Base-by-base conservation (phyloP, 2,888 invertebrate species). In the Apomyelois bistriatella region DNA sequence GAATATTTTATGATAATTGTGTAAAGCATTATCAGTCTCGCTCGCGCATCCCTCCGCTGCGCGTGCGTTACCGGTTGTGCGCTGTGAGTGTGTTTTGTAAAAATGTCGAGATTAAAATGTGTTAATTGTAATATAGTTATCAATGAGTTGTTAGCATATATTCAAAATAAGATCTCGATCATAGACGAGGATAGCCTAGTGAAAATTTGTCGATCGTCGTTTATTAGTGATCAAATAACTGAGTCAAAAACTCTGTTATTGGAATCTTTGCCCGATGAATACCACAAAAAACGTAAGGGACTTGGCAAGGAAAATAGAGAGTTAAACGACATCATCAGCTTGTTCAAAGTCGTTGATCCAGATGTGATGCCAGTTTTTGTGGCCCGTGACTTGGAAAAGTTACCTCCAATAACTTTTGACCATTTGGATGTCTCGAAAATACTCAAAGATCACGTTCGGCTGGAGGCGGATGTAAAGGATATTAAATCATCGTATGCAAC, bases 331-430 rank as follows among this genome's bases (percentile, higher is more conserved):
- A 61, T 64, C 7, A 56, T 64, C 1, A 46, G 16, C n/a, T 10
- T 60, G 1, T 53, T 60, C 32, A 61, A 60, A 48, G 28, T 9
- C 7, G 41, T 56, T 12, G 55, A 64, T 22, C 59, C 61, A 6
- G 57, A 62, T 35, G 9, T 51, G 16, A 50, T 60, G 13, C 59
- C 60, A 1, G 48, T 60, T 1, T 61, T 61, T 47, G 59, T 61
- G 12, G 60, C 64, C 1, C 38, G 54, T 9, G 52, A 60, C 0
- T 22, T 64, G 6, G 56, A 59, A 7, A 64, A 57, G 37, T 43
- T 61, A 12, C 60, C 59, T 6, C 60, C 58, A 2, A 50, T 62
- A 15, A 54, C 51, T 0, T 60, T 62, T 16, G 59, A 62, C 12
- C 57, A 60, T 46, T 37, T 58, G 22, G 58, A 62, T 46, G 54